A percentile compares a stretch with the other conserved stretches of the same genome.
phyloP scores from a whole-genome alignment of 2,888 invertebrate species.

The Plebejus argus region DNA sequence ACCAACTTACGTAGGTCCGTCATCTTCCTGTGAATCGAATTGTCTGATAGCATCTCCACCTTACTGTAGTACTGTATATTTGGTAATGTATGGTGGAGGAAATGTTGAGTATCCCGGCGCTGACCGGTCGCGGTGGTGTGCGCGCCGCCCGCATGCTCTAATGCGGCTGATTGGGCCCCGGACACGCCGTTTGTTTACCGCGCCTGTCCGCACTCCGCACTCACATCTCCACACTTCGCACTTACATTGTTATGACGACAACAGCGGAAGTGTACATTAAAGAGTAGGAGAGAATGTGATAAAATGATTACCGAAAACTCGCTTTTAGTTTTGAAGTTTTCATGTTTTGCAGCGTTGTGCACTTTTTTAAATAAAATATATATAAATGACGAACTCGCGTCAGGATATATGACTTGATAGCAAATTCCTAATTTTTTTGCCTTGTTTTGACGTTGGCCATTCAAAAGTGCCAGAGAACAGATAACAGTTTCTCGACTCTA shows the following conservation, averaged over 20 bases:
- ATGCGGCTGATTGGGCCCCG: slow-evolving; percentile 65
- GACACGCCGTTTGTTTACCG: slow-evolving; percentile 62
- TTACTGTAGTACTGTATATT: too few species aligned
- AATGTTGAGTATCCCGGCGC: slow-evolving; percentile 49
- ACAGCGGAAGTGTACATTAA: slow-evolving; percentile 4
- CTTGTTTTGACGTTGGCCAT: not conserved
- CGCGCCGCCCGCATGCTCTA: slow-evolving; percentile 61
- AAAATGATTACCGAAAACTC: not conserved
- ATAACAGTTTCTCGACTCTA: too few species aligned
- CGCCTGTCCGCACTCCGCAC: slow-evolving; percentile 53
- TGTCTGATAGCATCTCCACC: too few species aligned
- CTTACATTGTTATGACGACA: slow-evolving; percentile 20
- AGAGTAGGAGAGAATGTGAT: not conserved
- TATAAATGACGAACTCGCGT: not conserved
- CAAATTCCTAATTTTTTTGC: not conserved
- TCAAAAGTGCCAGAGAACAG: too few species aligned
- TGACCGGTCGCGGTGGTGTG: slow-evolving; percentile 46
- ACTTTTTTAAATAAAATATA: not conserved
- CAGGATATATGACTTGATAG: not conserved
- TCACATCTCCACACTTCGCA: slow-evolving; percentile 24
- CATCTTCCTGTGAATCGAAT: too few species aligned
- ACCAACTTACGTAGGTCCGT: too few species aligned
- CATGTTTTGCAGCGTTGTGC: too few species aligned
- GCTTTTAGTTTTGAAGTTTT: not conserved
- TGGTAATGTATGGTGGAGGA: slow-evolving; percentile 6